Percentiles rank a stretch among this genome's conserved stretches.
Conservation (phyloP, 1,140 invertebrate genomes). For the Harpegnathos saltator region DNA sequence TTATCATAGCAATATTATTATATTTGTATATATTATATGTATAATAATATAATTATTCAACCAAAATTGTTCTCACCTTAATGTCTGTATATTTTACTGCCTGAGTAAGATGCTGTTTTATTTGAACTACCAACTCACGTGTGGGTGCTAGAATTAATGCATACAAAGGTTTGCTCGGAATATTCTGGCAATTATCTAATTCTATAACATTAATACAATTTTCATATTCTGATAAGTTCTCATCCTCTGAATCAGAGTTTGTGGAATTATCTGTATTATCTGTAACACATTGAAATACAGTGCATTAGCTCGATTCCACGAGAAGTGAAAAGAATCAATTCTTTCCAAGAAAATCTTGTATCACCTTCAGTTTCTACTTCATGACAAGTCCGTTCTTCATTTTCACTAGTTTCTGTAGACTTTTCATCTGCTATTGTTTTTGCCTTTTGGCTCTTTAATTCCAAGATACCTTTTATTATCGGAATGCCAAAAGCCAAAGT, state of each 20-base stretch:
- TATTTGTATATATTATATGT: neutral
- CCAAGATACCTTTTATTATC: constrained; percentile 93
- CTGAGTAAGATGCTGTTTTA: constrained; percentile 93
- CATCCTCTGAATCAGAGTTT: constrained; percentile 80
- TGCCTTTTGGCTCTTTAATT: constrained; percentile 87
- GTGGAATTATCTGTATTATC: constrained; percentile 78
- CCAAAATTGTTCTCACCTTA: constrained; percentile 84
- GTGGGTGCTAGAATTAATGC: constrained; percentile 97
- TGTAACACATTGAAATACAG: constrained; percentile 71
- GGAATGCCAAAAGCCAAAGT: constrained; percentile 98
- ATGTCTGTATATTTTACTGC: constrained; percentile 93
- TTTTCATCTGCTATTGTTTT: constrained; percentile 63
- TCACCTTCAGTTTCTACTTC: constrained; percentile 62
- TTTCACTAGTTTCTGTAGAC: constrained; percentile 73
- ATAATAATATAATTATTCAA: constrained; percentile 6
- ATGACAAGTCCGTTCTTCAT: constrained; percentile 82
- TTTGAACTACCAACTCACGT: constrained; percentile 97
- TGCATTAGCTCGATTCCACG: neutral
- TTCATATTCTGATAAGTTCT: constrained; percentile 64
- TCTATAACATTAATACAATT: constrained; percentile 88
- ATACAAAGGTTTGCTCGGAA: constrained; percentile 88
- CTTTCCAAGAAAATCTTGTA: constrained; percentile 11
- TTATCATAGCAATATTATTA: constrained; percentile 35
- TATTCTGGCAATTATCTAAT: constrained; percentile 71
- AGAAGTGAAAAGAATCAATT: neutral